Evolutionary conservation across 1,140 invertebrate species (phyloP).

Genomic region (Maniola jurtina): DNA sequence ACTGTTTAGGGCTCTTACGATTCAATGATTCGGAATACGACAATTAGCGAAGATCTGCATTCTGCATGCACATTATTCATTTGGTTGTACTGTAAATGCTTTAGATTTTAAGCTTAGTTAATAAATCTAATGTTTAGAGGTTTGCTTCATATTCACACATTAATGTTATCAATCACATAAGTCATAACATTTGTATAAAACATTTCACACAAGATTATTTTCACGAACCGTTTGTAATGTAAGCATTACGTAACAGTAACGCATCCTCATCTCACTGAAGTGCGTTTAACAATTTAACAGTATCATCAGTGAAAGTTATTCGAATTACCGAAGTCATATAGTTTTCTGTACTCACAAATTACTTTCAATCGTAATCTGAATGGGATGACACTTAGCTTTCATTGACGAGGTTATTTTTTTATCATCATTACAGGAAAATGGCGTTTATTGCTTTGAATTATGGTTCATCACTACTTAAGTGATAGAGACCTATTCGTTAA

Average conservation of each 20-base stretch:
- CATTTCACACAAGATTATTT: no score
- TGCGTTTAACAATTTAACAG: not conserved
- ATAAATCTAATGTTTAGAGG: no score
- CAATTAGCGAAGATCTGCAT: no score
- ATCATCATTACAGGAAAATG: not conserved
- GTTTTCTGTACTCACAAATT: slow-evolving; percentile 8
- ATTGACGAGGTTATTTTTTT: slow-evolving; percentile 1
- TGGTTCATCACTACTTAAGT: not conserved
- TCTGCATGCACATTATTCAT: no score
- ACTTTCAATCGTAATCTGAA: slow-evolving; percentile 8
- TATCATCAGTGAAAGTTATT: slow-evolving; percentile 10
- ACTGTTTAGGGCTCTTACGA: no score
- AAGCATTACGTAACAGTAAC: not conserved
- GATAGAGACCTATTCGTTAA: not conserved
- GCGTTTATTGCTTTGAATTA: not conserved
- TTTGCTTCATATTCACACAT: no score
- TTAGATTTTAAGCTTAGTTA: no score
- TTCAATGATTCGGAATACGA: no score
- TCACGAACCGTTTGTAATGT: not conserved
- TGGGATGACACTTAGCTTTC: slow-evolving; percentile 12
- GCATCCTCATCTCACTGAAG: not conserved
- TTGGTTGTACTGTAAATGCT: no score
- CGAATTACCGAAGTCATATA: not conserved
- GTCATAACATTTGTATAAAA: no score
- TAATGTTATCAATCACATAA: no score